These are phyloP conservation scores for Lymantria dispar DNA, from an alignment of 2,888 invertebrate genomes.

Conservation along the genomic window DNA sequence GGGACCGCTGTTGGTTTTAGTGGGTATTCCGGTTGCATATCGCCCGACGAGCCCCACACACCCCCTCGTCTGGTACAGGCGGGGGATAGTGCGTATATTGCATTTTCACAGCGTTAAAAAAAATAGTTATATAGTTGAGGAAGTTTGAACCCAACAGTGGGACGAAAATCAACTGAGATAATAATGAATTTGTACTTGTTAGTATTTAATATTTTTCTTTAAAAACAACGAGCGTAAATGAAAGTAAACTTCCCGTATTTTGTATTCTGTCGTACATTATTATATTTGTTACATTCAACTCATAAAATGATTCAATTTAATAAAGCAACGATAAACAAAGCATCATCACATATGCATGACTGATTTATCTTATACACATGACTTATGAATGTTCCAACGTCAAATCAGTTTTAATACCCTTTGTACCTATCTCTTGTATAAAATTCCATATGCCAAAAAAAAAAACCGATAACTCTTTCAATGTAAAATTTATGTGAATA, in stretches of 20 bases:
- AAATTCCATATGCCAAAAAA: conserved; percentile 13
- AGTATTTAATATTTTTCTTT: no score
- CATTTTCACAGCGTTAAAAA: no score
- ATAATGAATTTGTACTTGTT: no score
- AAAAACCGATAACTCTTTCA: conserved; percentile 5
- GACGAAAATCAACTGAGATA: no score
- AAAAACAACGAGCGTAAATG: no score
- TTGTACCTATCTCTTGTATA: conserved; percentile 5
- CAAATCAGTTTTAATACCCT: conserved; percentile 15
- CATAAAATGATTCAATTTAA: conserved; percentile 9
- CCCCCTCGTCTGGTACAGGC: no score
- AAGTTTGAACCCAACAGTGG: no score
- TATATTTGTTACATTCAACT: conserved; percentile 5
- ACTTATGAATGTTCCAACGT: conserved; percentile 13
- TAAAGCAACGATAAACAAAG: conserved; percentile 17
- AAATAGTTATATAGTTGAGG: no score
- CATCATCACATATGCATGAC: conserved; percentile 18
- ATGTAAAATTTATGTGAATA: conserved; percentile 10
- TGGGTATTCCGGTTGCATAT: no score
- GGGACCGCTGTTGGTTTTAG: no score
- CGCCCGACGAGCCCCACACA: no score
- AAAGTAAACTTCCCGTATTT: neutral
- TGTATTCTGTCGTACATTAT: conserved; percentile 1
- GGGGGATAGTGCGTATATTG: no score
- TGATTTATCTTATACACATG: conserved; percentile 18